Base-by-base conservation (phyloP, 2,888 invertebrate genomes). In the Nemurella pictetii region DNA sequence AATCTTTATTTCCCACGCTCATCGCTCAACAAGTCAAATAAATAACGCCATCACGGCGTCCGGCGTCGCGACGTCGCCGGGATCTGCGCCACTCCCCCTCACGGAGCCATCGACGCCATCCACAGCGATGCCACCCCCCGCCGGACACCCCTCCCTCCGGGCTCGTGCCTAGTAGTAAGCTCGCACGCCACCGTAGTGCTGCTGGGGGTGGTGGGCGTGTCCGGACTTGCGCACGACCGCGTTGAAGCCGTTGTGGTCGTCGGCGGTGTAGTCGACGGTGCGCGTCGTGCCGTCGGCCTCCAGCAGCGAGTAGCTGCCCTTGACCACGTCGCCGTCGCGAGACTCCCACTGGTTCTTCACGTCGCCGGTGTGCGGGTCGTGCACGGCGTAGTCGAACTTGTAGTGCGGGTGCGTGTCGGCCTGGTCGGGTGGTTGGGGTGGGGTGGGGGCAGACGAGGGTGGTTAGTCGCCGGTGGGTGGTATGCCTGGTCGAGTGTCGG, bases 171-270 rank as follows among this genome's bases (percentile, higher is more conserved):
- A 55, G 80, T 28, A 15, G 26, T 26, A 26, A 30, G 12, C 9
- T 12, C 26, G 26, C 12, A 26, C 83, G 28, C 27, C 25, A 0
- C 78, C 80, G 20, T 32, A 26, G 36, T 77, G 75, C 78, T 86
- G 83, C 78, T 86, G 83, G 0, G 86, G 85, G 78, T 87, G 87
- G 36, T 84, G 85, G 25, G 84, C 87, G 12, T 87, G 87, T 0
- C 87, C 88, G 77, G 86, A 85, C 84, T 87, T 87, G 83, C 87
- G 87, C 82, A 88, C 88, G 78, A 87, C 87, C 7, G 88, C 88
- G 85, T 88, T 88, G 87, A 88, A 88, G 2, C 88, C 88, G 85
- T 87, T 87, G 85, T 88, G 87, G n/a, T 88, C 85, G 86, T 88
- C 88, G 0, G 88, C 88, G 12, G 88, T 88, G 87, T 88, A 88